These are phyloP conservation scores for Triops longicaudatus DNA, from an alignment of 1,140 invertebrate genomes.

Conservation along the genomic window DNA sequence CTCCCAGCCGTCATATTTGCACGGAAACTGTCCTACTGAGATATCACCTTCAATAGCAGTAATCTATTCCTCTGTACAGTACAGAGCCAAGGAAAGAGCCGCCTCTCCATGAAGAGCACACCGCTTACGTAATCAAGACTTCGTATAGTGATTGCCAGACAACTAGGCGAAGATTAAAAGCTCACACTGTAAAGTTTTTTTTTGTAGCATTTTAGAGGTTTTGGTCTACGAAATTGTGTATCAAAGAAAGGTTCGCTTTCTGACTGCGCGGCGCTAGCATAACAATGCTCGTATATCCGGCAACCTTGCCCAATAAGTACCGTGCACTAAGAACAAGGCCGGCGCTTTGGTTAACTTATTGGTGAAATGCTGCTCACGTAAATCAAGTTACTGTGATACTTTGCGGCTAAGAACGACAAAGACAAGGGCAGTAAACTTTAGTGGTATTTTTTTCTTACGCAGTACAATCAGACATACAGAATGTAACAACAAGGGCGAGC, in stretches of 20 bases:
- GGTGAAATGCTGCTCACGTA: no score
- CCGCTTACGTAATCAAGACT: no score
- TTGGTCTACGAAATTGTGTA: no score
- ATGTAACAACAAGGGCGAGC: constrained; percentile 6
- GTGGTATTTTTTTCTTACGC: background rate
- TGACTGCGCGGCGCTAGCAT: background rate
- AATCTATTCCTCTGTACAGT: background rate
- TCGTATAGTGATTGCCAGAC: background rate
- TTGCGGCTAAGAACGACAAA: background rate
- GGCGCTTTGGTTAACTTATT: no score
- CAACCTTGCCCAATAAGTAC: background rate
- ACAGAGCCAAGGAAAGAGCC: background rate
- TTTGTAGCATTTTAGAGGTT: no score
- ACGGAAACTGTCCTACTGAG: background rate
- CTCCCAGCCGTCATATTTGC: no score
- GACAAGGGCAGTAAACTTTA: background rate
- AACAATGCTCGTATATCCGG: background rate
- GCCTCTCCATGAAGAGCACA: no score
- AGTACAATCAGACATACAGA: constrained; percentile 11
- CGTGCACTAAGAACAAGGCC: no score
- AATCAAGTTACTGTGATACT: no score
- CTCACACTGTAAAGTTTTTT: no score
- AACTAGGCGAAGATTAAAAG: background rate
- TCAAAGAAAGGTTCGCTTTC: no score
- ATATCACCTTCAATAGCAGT: background rate